These are phyloP conservation scores for Enteromius paludinosus DNA, from an alignment of 2,797 vertebrate species.

Conservation along the genomic window DNA sequence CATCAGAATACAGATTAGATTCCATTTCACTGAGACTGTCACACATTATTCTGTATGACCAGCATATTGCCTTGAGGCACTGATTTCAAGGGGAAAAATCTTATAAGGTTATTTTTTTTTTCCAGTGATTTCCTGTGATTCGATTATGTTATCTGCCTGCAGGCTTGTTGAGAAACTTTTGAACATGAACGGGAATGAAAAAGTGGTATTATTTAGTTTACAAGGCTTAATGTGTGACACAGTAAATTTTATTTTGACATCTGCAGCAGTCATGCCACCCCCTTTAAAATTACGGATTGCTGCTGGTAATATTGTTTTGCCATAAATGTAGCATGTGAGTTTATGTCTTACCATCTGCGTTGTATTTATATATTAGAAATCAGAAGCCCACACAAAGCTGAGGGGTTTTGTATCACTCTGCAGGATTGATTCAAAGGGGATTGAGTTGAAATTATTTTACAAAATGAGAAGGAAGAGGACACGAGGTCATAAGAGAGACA, in stretches of 20 bases:
- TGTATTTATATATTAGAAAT: background rate
- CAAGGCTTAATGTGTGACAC: slow-evolving; percentile 29
- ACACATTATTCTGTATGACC: slow-evolving; percentile 45
- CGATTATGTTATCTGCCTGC: slow-evolving; percentile 31
- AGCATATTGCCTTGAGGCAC: slow-evolving; percentile 28
- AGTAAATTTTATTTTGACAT: slow-evolving; percentile 46
- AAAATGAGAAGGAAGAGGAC: background rate
- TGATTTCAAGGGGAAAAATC: slow-evolving; percentile 34
- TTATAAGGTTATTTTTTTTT: slow-evolving; percentile 45
- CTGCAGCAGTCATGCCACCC: background rate
- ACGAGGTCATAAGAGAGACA: background rate
- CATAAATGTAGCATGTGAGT: slow-evolving; percentile 8
- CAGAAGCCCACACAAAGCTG: background rate
- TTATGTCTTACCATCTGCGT: background rate
- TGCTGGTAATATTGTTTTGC: slow-evolving; percentile 7
- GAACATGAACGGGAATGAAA: slow-evolving; percentile 47
- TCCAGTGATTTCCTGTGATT: slow-evolving; percentile 38
- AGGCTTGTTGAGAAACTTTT: slow-evolving; percentile 53
- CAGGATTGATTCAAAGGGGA: background rate
- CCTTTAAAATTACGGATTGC: slow-evolving; percentile 31
- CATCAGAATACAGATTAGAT: slow-evolving; percentile 33
- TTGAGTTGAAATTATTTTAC: slow-evolving; percentile 12
- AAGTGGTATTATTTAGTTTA: slow-evolving; percentile 48
- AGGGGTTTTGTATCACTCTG: background rate
- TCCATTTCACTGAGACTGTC: slow-evolving; percentile 29